phyloP scores from a whole-genome alignment of 2,888 invertebrate species.

The Epiblema foenella region DNA sequence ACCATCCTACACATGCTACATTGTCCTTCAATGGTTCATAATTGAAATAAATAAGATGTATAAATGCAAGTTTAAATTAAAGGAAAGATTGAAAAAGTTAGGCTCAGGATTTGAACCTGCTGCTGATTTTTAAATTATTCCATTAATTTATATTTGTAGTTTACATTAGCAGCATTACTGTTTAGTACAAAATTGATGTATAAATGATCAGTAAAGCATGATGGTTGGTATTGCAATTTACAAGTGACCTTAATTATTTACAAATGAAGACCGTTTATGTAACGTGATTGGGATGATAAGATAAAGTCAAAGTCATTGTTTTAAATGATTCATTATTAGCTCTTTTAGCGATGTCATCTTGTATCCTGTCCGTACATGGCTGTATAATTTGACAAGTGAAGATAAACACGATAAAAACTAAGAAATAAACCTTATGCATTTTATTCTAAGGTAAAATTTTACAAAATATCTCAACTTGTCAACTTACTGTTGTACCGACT shows the following conservation, averaged over 20 bases:
- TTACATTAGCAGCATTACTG: no score
- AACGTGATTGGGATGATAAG: slow-evolving; percentile 25
- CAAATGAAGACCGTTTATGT: neutral
- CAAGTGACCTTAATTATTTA: neutral
- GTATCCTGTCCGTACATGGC: neutral
- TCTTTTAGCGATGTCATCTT: slow-evolving; percentile 1
- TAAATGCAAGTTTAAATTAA: no score
- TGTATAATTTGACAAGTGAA: neutral
- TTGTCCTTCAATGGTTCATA: neutral
- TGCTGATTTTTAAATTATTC: no score
- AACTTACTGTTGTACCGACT: no score
- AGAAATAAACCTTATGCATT: neutral
- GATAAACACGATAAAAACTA: neutral
- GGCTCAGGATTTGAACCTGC: no score
- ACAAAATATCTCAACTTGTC: no score
- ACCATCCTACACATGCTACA: no score
- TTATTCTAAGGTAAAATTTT: no score
- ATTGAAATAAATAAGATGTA: neutral
- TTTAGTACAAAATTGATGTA: no score
- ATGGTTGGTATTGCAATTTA: neutral
- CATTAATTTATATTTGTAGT: no score
- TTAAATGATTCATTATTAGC: slow-evolving; percentile 34
- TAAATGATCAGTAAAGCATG: no score
- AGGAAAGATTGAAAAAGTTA: no score
- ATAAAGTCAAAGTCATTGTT: slow-evolving; percentile 40